phyloP scores from a whole-genome alignment of 2,797 vertebrate species.

The Mallotus villosus region DNA sequence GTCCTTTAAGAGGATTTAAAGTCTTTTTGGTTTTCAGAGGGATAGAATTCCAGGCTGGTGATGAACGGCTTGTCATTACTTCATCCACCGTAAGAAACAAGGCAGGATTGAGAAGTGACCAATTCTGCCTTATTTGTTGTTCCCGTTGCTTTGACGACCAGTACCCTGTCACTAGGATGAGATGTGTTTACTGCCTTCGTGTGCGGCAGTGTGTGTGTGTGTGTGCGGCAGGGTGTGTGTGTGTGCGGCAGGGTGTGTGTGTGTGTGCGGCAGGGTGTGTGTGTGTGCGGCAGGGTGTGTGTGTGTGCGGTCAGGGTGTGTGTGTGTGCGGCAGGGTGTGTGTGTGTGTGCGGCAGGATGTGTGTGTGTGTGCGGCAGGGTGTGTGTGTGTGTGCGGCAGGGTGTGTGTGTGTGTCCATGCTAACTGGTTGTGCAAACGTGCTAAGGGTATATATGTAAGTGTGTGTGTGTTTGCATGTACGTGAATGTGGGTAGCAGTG shows the following conservation, averaged over 20 bases:
- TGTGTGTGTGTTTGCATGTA: not conserved
- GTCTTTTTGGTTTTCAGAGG: not conserved
- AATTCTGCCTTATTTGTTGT: not conserved
- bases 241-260: conserved; percentile 4
- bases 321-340: too few species aligned
- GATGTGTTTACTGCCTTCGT: not conserved
- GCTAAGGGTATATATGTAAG: not conserved
- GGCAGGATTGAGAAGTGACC: not conserved
- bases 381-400: too few species aligned
- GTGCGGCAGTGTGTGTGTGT: not conserved
- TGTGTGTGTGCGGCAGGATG: not conserved
- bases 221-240: not conserved
- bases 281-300: not conserved
- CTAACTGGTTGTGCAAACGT: too few species aligned
- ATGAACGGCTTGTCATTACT: conserved; percentile 6
- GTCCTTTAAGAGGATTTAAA: not conserved
- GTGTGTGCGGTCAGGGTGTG: too few species aligned
- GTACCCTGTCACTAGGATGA: conserved; percentile 3
- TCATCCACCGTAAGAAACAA: not conserved
- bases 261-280: conserved; percentile 2
- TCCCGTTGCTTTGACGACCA: conserved; percentile 15
- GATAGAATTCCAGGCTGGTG: conserved; percentile 3
- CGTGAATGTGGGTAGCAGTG: not conserved
- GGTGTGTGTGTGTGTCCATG: not conserved
- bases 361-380: not conserved